Percentiles rank a stretch among this genome's conserved stretches.
These are phyloP conservation scores for Epinotia bilunana DNA, from an alignment of 2,888 invertebrate genomes.

Conservation along the genomic window DNA sequence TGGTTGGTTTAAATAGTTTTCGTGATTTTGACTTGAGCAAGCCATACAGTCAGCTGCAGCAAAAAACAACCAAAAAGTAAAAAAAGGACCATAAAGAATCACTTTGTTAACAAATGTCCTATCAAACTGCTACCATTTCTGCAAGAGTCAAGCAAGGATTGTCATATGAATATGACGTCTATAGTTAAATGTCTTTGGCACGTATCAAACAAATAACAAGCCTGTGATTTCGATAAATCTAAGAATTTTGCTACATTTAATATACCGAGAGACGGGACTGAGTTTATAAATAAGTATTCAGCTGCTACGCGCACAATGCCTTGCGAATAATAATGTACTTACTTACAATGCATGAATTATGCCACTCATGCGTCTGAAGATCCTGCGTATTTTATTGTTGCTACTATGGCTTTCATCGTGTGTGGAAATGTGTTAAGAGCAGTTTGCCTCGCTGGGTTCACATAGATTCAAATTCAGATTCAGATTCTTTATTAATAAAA, in stretches of 20 bases:
- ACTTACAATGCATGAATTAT: slow-evolving; percentile 13
- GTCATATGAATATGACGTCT: background rate
- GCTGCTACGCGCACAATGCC: slow-evolving; percentile 8
- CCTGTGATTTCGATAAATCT: background rate
- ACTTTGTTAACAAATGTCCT: too few species aligned
- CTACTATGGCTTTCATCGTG: slow-evolving; percentile 7
- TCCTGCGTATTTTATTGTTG: slow-evolving; percentile 19
- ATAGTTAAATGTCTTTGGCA: background rate
- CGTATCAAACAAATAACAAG: background rate
- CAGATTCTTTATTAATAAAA: too few species aligned
- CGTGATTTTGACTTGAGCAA: too few species aligned
- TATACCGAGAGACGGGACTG: background rate
- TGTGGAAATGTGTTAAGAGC: slow-evolving; percentile 1
- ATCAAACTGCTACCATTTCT: too few species aligned
- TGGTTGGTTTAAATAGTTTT: too few species aligned
- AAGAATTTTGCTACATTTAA: background rate
- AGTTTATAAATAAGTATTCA: slow-evolving; percentile 20
- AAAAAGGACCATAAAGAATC: too few species aligned
- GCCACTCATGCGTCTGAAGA: slow-evolving; percentile 5
- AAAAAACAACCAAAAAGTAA: too few species aligned
- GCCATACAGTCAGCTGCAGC: too few species aligned
- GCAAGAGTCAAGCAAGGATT: background rate
- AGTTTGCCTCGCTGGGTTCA: background rate
- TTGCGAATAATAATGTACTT: slow-evolving; percentile 15
- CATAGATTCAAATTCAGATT: too few species aligned